Percentiles rank a stretch among this genome's conserved stretches.
phyloP scores from a whole-genome alignment of 2,888 invertebrate species.

The Galerucella nymphaeae region DNA sequence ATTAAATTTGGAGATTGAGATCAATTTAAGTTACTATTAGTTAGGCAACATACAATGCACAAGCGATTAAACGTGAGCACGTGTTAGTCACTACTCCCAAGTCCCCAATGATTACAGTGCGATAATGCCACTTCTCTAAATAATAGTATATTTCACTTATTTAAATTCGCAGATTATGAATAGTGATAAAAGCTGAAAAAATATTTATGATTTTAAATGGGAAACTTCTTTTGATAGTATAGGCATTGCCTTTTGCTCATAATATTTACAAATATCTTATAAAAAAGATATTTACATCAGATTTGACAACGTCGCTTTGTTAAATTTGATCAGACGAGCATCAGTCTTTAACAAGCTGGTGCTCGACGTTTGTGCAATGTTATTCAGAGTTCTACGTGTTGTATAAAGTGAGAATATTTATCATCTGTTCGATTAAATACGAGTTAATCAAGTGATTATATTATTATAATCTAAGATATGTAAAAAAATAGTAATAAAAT shows the following conservation, averaged over 20 bases:
- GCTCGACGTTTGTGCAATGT: neutral
- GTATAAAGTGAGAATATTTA: neutral
- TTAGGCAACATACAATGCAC: slow-evolving; percentile 12
- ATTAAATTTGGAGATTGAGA: neutral
- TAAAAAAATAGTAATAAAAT: neutral
- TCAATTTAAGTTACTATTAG: neutral
- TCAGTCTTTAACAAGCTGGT: slow-evolving; percentile 3
- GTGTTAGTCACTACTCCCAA: slow-evolving; percentile 18
- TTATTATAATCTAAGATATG: slow-evolving; percentile 1
- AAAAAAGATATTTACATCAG: neutral
- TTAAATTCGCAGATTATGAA: no score
- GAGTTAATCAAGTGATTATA: neutral
- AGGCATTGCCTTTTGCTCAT: no score
- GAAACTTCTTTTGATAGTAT: no score
- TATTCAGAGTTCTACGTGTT: neutral
- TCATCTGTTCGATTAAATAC: slow-evolving; percentile 17
- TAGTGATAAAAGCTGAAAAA: no score
- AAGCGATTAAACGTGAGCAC: neutral
- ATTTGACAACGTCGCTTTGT: neutral
- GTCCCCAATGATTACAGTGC: neutral
- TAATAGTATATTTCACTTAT: neutral
- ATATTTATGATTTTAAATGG: no score
- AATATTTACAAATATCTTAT: neutral
- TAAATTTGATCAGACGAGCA: neutral
- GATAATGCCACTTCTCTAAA: slow-evolving; percentile 2